These are phyloP conservation scores for Axis porcinus DNA, from an alignment of 2,113 vertebrate genomes.

Conservation along the genomic window DNA sequence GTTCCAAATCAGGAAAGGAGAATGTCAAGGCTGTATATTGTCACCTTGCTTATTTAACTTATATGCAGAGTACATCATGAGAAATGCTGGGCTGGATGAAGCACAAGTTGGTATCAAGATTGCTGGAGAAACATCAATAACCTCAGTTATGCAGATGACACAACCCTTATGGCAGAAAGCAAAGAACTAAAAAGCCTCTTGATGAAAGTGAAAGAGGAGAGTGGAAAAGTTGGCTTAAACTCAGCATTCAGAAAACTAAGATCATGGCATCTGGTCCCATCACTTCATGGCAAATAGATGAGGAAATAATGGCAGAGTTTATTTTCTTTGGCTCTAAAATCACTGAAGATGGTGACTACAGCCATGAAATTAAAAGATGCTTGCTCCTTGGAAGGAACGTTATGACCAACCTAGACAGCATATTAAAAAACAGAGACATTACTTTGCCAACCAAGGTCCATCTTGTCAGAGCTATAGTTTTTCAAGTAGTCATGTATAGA, in stretches of 20 bases:
- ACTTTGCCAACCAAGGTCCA: background rate
- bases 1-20: background rate
- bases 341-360: background rate
- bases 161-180: background rate
- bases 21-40: background rate
- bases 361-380: background rate
- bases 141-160: background rate
- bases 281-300: background rate
- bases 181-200: background rate
- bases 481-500: background rate
- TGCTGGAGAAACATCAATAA: background rate
- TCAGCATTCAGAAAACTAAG: background rate
- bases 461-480: background rate
- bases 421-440: background rate
- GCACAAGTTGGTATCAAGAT: background rate
- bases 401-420: background rate
- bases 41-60: background rate
- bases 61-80: background rate
- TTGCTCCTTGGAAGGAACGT: background rate
- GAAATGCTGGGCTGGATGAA: background rate
- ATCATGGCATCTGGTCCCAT: background rate
- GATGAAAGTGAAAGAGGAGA: background rate
- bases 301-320: background rate
- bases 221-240: background rate
- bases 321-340: background rate